Evolutionary conservation across 2,113 vertebrate species (phyloP).

Genomic region (Antennarius striatus): DNA sequence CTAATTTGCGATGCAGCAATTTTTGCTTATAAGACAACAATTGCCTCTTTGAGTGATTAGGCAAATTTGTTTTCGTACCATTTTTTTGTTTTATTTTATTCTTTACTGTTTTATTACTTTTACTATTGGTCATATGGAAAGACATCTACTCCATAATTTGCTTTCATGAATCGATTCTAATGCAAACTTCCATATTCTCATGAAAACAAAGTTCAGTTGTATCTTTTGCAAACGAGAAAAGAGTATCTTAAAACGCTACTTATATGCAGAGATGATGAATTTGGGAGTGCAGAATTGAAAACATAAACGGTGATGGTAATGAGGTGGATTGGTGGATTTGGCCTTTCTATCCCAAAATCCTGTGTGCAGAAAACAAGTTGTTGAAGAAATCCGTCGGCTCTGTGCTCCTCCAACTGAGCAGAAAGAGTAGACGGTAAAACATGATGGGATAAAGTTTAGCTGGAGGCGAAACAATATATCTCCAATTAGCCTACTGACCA

Average conservation of each 20-base stretch:
- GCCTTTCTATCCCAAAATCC: slow-evolving; percentile 26
- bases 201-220: too few species aligned
- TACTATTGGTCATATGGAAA: too few species aligned
- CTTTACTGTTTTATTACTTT: neutral
- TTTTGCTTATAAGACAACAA: slow-evolving; percentile 24
- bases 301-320: neutral
- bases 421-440: slow-evolving; percentile 40
- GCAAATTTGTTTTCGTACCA: neutral
- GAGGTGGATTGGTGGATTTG: slow-evolving; percentile 7
- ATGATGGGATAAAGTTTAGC: slow-evolving; percentile 49
- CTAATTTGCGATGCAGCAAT: slow-evolving; percentile 31
- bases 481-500: slow-evolving; percentile 53
- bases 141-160: too few species aligned
- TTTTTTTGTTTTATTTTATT: neutral
- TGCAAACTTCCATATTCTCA: too few species aligned
- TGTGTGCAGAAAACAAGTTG: slow-evolving; percentile 18
- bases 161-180: too few species aligned
- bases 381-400: slow-evolving; percentile 32
- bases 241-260: too few species aligned
- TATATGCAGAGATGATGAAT: too few species aligned
- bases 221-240: too few species aligned
- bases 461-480: slow-evolving; percentile 45
- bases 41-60: slow-evolving; percentile 8
- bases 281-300: too few species aligned
- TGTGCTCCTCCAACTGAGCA: slow-evolving; percentile 38